Conservation (phyloP, 2,888 invertebrate species). For the Caenorhabditis sp. region DNA sequence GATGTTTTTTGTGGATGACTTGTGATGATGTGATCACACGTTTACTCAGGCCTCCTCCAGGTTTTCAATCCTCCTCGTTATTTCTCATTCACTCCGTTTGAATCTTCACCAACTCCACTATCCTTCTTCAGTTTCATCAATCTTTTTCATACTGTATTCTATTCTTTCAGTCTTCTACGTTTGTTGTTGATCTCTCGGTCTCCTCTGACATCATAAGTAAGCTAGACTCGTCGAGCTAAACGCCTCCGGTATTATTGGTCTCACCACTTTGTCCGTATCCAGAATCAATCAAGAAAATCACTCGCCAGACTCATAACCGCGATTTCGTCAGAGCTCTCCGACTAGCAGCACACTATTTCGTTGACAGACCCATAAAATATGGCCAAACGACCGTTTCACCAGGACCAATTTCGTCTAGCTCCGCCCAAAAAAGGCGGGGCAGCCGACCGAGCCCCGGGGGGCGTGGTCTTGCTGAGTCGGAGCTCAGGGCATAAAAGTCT, state of each 20-base stretch:
- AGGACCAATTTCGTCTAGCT: conserved; percentile 29
- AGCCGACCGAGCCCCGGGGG: not conserved
- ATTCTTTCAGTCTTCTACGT: not conserved
- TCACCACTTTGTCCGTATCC: not conserved
- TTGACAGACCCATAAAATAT: conserved; percentile 8
- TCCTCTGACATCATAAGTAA: not conserved
- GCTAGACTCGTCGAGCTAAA: conserved; percentile 10
- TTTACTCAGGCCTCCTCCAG: too few relatives aligned
- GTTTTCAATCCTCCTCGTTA: too few relatives aligned
- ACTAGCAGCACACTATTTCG: conserved; percentile 13
- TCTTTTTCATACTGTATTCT: too few relatives aligned
- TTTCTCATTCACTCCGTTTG: too few relatives aligned
- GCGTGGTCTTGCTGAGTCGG: conserved; percentile 1
- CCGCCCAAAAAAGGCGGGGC: conserved; percentile 35
- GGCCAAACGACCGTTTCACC: conserved; percentile 52
- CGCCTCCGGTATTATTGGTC: not conserved
- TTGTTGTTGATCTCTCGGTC: not conserved
- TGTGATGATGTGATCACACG: too few relatives aligned
- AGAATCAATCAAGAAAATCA: conserved; percentile 12
- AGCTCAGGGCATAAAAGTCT: not conserved
- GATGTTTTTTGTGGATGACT: too few relatives aligned
- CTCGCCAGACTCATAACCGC: not conserved
- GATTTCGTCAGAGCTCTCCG: conserved; percentile 15
- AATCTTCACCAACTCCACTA: too few relatives aligned
- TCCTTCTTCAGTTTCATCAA: too few relatives aligned